Base-by-base conservation (phyloP, 2,888 invertebrate species). In the Alsophila aescularia region DNA sequence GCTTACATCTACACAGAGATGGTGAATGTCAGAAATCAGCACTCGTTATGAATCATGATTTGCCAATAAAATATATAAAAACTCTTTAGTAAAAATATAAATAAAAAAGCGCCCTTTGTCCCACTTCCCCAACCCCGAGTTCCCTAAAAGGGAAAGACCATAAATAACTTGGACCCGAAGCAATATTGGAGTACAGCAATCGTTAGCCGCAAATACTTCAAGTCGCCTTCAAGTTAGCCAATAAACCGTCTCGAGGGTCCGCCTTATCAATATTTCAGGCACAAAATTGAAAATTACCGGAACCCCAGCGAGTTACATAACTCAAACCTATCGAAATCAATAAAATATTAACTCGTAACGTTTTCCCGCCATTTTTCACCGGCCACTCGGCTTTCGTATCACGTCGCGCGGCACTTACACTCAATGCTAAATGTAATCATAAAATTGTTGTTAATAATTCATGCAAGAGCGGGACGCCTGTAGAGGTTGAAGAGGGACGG, bases 371-470 rank as follows among this genome's bases (percentile, higher is more conserved):
- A 85, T 86, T 88, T 88, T 86, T 86, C 88, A 87, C 81, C 70
- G 81, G 77, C 77, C 81, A 81, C 79, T 86, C 80, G 68, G 79
- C 63, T 83, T 87, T 84, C 90, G 70, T 72, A 76, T 85, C 90
- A 90, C 90, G 90, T 90, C 69, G 65, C 64, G 75, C 81, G 77
- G 81, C 86, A 85, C 89, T 88, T 87, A 84, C 78, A 83, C 84
- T 84, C 83, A 75, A 75, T 81, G 83, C 83, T 87, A 88, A 90
- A 89, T 89, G 88, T 87, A 89, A 90, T 90, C 90, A 89, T 90
- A 90, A 90, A 90, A 89, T 89, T 88, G 90, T 87, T 88, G 87
- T 90, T 89, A 90, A 90, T 90, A 90, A 90, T 90, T 90, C 90
- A 90, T 69, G 80, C 59, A 51, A 55, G 81, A 81, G 66, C 35